A percentile compares a stretch with the other conserved stretches of the same genome.
Evolutionary conservation across 2,888 invertebrate genomes (phyloP).

Genomic region (Drosophila meridionalis): DNA sequence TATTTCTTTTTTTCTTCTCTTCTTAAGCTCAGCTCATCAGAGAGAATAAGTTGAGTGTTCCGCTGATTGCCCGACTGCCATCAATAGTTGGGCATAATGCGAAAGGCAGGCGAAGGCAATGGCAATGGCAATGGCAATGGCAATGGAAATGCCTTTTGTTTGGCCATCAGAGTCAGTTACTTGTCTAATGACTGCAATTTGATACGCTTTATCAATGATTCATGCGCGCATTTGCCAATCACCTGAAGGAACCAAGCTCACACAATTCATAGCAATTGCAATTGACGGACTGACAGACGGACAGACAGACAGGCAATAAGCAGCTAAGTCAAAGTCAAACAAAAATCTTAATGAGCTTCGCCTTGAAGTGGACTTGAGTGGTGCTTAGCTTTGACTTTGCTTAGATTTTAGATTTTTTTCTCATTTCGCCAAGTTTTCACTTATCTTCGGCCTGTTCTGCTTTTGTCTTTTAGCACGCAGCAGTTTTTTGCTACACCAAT

Average conservation of each 20-base stretch:
- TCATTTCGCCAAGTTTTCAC: conserved; percentile 47
- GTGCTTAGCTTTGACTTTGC: background rate
- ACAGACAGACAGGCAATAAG: conserved; percentile 54
- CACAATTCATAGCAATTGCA: conserved; percentile 57
- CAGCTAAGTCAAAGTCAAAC: conserved; percentile 50
- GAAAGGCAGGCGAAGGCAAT: background rate
- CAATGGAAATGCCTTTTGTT: conserved; percentile 43
- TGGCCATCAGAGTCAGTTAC: conserved; percentile 58
- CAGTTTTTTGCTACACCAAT: conserved; percentile 75
- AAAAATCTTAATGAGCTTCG: conserved; percentile 38
- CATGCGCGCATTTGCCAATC: conserved; percentile 66
- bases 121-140: background rate
- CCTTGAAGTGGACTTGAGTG: conserved; percentile 26
- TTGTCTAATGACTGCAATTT: conserved; percentile 78
- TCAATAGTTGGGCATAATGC: conserved; percentile 28
- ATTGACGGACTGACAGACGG: conserved; percentile 55
- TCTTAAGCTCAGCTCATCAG: conserved; percentile 20
- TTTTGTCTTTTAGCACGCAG: conserved; percentile 54
- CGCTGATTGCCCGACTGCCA: conserved; percentile 65
- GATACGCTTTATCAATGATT: conserved; percentile 77
- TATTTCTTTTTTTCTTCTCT: background rate
- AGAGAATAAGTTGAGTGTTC: conserved; percentile 36
- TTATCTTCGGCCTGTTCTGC: conserved; percentile 2
- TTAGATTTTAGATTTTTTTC: conserved; percentile 33
- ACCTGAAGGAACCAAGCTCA: conserved; percentile 19